Percentiles rank a stretch among this genome's conserved stretches.
These are phyloP conservation scores for Microcebus ravelobensis DNA, from an alignment of 2,113 vertebrate species.

Conservation along the genomic window DNA sequence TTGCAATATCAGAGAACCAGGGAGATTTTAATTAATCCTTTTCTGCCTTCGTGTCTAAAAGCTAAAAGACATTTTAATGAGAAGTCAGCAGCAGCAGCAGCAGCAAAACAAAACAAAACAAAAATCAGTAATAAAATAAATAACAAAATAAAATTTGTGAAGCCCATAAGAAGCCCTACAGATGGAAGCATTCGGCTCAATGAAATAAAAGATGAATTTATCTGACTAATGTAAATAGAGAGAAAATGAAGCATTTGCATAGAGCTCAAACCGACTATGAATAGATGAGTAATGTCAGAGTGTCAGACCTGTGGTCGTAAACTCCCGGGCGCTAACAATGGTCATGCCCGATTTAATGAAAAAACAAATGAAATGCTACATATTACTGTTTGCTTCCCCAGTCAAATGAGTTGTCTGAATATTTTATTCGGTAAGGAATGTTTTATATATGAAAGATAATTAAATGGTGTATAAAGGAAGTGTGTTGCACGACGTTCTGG, in stretches of 20 bases:
- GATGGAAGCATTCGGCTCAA: conserved; percentile 49
- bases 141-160: conserved; percentile 44
- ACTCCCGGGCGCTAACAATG: background rate
- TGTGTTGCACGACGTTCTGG: background rate
- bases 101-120: background rate
- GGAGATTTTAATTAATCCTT: conserved; percentile 58
- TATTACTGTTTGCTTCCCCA: conserved; percentile 27
- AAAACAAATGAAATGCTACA: conserved; percentile 67
- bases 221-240: conserved; percentile 53
- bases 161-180: background rate
- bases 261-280: background rate
- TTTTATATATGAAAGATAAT: conserved; percentile 47
- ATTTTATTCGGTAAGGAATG: conserved; percentile 54
- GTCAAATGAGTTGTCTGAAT: conserved; percentile 49
- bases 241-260: conserved; percentile 31
- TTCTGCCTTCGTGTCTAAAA: conserved; percentile 46
- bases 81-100: conserved; percentile 2
- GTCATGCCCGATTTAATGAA: conserved; percentile 57
- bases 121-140: conserved; percentile 61
- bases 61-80: conserved; percentile 59
- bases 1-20: background rate
- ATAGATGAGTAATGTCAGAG: conserved; percentile 3
- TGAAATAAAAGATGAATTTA: conserved; percentile 66
- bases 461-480: background rate
- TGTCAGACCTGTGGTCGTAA: background rate